Percentiles rank a stretch among this genome's conserved stretches.
phyloP scores from a whole-genome alignment of 2,113 vertebrate genomes.

The Lycocorax pyrrhopterus region DNA sequence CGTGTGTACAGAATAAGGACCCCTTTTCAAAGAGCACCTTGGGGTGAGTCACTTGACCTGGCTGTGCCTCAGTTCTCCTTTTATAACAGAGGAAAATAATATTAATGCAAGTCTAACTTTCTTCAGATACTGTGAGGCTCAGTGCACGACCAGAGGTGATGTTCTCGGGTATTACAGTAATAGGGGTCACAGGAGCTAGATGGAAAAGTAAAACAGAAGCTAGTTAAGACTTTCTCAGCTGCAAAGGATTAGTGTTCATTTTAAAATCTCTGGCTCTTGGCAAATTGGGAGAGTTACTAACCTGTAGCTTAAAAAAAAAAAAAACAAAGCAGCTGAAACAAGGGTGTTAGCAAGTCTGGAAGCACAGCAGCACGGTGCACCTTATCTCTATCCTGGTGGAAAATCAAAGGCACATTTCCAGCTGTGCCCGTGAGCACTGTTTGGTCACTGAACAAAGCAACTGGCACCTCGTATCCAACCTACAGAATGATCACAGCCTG shows the following conservation, averaged over 20 bases:
- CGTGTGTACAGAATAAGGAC: background rate
- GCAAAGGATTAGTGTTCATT: constrained; percentile 15
- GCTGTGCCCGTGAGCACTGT: constrained; percentile 25
- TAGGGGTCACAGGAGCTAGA: background rate
- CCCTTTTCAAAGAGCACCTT: background rate
- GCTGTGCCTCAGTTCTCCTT: background rate
- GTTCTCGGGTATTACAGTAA: background rate
- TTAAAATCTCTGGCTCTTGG: constrained; percentile 30
- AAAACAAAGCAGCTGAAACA: background rate
- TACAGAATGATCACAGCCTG: background rate
- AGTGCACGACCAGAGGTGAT: background rate
- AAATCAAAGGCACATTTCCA: constrained; percentile 65
- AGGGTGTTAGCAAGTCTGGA: constrained; percentile 7
- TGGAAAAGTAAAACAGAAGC: constrained; percentile 12
- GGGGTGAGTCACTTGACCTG: background rate
- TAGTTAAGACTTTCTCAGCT: constrained; percentile 30
- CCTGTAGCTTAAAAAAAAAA: background rate
- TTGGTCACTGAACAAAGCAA: constrained; percentile 44
- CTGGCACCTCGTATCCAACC: constrained; percentile 37
- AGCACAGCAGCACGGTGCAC: background rate
- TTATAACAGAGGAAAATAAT: background rate
- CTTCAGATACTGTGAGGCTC: background rate
- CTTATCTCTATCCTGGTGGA: constrained; percentile 10
- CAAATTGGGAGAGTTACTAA: constrained; percentile 10
- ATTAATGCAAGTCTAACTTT: background rate